Conservation (phyloP, 2,113 vertebrate genomes). For the Terrapene triunguis region DNA sequence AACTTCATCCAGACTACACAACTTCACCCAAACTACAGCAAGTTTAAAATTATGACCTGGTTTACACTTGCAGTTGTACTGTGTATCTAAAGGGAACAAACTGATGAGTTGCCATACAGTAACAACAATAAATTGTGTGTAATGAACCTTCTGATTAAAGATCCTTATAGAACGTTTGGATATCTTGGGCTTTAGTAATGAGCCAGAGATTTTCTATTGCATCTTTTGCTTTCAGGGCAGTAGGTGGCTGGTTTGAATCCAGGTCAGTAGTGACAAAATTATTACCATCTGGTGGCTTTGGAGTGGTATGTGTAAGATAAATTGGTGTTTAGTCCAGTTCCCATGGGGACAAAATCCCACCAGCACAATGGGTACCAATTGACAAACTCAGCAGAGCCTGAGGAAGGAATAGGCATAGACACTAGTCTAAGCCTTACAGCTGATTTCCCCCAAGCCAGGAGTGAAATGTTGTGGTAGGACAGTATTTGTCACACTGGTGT, state of each 20-base stretch:
- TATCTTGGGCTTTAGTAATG: not conserved
- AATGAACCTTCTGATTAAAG: not conserved
- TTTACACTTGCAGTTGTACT: not conserved
- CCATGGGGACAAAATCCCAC: not conserved
- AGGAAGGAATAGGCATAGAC: not conserved
- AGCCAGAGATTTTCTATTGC: not conserved
- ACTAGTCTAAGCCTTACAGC: not conserved
- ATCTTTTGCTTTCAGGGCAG: not conserved
- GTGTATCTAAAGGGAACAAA: not conserved
- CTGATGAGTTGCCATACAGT: not conserved
- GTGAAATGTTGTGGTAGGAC: not conserved
- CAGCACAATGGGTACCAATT: not conserved
- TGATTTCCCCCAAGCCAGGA: not conserved
- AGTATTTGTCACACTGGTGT: not conserved
- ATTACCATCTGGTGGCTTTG: not conserved
- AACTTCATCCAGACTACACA: rapidly evolving
- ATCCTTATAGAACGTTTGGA: not conserved
- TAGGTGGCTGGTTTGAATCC: not conserved
- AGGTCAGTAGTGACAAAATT: rapidly evolving
- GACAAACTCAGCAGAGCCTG: not conserved
- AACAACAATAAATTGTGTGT: not conserved
- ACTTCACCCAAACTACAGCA: rapidly evolving
- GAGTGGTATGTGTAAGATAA: rapidly evolving
- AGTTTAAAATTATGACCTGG: not conserved
- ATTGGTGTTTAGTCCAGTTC: not conserved